phyloP scores from a whole-genome alignment of 2,888 invertebrate species.

The Pardosa pseudoannulata region DNA sequence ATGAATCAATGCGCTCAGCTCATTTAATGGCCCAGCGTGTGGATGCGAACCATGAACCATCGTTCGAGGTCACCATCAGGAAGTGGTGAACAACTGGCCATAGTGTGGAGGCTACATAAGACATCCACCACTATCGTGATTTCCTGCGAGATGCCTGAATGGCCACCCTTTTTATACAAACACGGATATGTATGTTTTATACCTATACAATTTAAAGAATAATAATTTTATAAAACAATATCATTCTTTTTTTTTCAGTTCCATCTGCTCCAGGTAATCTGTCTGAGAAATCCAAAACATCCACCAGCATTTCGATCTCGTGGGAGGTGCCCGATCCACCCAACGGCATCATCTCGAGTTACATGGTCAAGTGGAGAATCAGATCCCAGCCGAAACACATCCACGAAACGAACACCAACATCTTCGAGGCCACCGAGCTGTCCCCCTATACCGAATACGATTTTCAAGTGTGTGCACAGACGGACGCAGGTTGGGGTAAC shows the following conservation, averaged over 20 bases:
- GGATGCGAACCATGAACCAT: too few species aligned
- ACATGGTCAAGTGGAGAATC: not conserved
- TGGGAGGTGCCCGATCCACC: slow-evolving; percentile 21
- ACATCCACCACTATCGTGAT: too few species aligned
- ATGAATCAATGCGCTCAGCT: too few species aligned
- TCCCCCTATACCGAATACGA: slow-evolving; percentile 19
- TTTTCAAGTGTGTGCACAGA: slow-evolving; percentile 5
- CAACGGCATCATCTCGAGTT: not conserved
- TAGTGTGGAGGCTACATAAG: too few species aligned
- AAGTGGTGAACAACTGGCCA: too few species aligned
- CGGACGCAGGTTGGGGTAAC: slow-evolving; percentile 15
- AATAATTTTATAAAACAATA: too few species aligned
- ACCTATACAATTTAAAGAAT: too few species aligned
- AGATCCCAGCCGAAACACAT: not conserved
- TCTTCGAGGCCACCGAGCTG: not conserved
- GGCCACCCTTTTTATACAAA: too few species aligned
- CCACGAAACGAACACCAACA: not conserved
- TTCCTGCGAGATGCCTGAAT: too few species aligned
- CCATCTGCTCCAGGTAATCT: slow-evolving; percentile 28
- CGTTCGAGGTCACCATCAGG: too few species aligned
- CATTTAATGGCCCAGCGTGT: too few species aligned
- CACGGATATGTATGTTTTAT: too few species aligned
- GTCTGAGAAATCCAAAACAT: not conserved
- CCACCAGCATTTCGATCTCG: not conserved
- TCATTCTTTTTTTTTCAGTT: slow-evolving; percentile 22